Percentiles rank a stretch among this genome's conserved stretches.
Evolutionary conservation across 2,797 vertebrate species (phyloP).

Genomic region (Gambusia yucatana): DNA sequence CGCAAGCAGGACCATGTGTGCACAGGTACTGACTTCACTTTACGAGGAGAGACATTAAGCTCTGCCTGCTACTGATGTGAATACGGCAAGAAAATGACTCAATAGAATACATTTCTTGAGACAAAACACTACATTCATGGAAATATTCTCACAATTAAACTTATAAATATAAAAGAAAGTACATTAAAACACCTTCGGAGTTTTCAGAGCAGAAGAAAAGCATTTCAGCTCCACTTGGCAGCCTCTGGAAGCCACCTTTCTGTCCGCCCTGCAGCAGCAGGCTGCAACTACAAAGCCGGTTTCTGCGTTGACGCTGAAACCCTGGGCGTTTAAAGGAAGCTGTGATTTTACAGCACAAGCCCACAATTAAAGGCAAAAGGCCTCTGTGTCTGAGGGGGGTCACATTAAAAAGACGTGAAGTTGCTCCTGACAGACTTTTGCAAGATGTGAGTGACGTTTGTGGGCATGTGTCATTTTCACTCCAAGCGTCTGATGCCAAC

Average conservation of each 20-base stretch:
- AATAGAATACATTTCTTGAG: constrained; percentile 37
- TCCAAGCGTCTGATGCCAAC: constrained; percentile 38
- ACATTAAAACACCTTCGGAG: constrained; percentile 31
- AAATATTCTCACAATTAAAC: constrained; percentile 9
- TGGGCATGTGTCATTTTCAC: constrained; percentile 18
- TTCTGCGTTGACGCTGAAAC: constrained; percentile 39
- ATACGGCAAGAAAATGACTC: constrained; percentile 45
- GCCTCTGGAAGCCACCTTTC: constrained; percentile 49
- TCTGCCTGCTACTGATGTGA: constrained; percentile 43
- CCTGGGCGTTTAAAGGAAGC: constrained; percentile 60
- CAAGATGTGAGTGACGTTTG: constrained; percentile 13
- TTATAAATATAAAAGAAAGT: background rate
- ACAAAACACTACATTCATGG: constrained; percentile 7
- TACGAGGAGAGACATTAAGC: constrained; percentile 64
- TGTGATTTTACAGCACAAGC: constrained; percentile 35
- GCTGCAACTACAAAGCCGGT: constrained; percentile 67
- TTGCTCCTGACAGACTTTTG: constrained; percentile 14
- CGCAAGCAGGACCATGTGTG: constrained; percentile 55
- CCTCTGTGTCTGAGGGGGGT: constrained; percentile 23
- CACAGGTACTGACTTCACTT: constrained; percentile 67
- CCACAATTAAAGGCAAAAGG: constrained; percentile 23
- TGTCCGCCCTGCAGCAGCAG: constrained; percentile 48
- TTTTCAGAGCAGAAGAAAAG: constrained; percentile 48
- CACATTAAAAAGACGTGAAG: constrained; percentile 35
- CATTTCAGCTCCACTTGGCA: constrained; percentile 66